Percentiles rank a stretch among this genome's conserved stretches.
Evolutionary conservation across 2,797 vertebrate genomes (phyloP).

Genomic region (Danio aesculapii): DNA sequence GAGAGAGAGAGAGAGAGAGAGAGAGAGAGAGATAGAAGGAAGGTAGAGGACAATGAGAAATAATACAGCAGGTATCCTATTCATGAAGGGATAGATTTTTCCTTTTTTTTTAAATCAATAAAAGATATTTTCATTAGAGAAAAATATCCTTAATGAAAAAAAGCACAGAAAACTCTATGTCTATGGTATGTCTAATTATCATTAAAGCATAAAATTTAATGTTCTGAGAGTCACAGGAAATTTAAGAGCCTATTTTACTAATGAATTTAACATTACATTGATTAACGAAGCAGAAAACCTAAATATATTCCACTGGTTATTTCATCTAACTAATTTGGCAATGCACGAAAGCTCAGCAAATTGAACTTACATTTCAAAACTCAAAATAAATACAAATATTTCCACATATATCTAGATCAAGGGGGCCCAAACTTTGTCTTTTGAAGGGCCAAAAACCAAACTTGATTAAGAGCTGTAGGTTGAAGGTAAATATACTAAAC

Average conservation of each 20-base stretch:
- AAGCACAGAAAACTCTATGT: not conserved
- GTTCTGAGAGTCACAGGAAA: conserved; percentile 24
- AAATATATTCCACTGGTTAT: conserved; percentile 15
- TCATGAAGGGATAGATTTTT: not conserved
- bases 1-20: not conserved
- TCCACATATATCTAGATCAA: not conserved
- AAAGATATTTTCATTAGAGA: not conserved
- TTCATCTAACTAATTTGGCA: conserved; percentile 21
- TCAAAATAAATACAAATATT: not conserved
- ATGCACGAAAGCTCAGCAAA: not conserved
- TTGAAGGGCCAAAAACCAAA: too few species aligned
- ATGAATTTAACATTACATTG: conserved; percentile 35
- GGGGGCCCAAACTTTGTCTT: too few species aligned
- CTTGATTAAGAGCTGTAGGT: too few species aligned
- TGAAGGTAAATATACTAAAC: too few species aligned
- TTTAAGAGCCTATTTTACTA: conserved; percentile 38
- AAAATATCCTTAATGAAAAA: not conserved
- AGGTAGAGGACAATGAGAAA: not conserved
- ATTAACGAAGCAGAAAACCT: conserved; percentile 32
- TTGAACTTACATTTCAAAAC: not conserved
- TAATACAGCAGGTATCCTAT: not conserved
- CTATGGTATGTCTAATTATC: conserved; percentile 35
- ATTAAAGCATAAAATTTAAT: conserved; percentile 34
- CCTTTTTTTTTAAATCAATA: not conserved
- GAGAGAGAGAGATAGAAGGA: not conserved